A percentile compares a stretch with the other conserved stretches of the same genome.
Evolutionary conservation across 2,888 invertebrate species (phyloP).

Genomic region (Muschampia plurimacula): DNA sequence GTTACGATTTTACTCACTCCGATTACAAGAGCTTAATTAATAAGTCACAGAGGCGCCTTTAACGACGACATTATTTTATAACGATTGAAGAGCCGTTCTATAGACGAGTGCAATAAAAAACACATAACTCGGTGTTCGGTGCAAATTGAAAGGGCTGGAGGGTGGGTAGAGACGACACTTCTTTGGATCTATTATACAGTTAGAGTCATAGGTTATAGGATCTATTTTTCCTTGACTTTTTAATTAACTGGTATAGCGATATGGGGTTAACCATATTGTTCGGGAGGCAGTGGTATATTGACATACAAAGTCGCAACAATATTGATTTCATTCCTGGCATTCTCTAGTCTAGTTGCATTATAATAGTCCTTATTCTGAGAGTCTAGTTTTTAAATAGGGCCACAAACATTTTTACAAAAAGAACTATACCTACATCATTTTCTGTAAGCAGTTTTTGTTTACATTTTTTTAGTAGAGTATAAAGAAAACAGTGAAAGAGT

Average conservation of each 20-base stretch:
- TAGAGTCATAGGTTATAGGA: slow-evolving; percentile 35
- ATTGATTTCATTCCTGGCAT: slow-evolving; percentile 31
- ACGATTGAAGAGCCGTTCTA: slow-evolving; percentile 73
- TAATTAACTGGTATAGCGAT: slow-evolving; percentile 56
- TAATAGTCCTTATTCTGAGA: too few species aligned
- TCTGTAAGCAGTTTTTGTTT: too few species aligned
- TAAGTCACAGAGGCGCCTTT: slow-evolving; percentile 21
- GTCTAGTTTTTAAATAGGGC: too few species aligned
- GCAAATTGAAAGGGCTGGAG: slow-evolving; percentile 72
- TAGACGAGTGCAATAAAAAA: slow-evolving; percentile 78
- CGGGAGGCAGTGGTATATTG: slow-evolving; percentile 33
- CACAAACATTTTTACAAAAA: too few species aligned
- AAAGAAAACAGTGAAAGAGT: too few species aligned
- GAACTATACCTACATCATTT: too few species aligned
- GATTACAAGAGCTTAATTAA: background rate
- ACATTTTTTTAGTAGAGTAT: too few species aligned
- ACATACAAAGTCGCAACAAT: slow-evolving; percentile 32
- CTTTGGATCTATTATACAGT: slow-evolving; percentile 15
- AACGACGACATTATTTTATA: slow-evolving; percentile 47
- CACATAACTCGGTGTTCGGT: slow-evolving; percentile 70
- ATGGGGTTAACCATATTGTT: slow-evolving; percentile 58
- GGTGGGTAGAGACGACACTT: slow-evolving; percentile 55
- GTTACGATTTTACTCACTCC: background rate
- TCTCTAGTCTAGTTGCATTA: background rate
- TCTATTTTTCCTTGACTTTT: slow-evolving; percentile 51